These are phyloP conservation scores for Cavia aperea DNA, from an alignment of 2,113 vertebrate genomes.

Conservation along the genomic window DNA sequence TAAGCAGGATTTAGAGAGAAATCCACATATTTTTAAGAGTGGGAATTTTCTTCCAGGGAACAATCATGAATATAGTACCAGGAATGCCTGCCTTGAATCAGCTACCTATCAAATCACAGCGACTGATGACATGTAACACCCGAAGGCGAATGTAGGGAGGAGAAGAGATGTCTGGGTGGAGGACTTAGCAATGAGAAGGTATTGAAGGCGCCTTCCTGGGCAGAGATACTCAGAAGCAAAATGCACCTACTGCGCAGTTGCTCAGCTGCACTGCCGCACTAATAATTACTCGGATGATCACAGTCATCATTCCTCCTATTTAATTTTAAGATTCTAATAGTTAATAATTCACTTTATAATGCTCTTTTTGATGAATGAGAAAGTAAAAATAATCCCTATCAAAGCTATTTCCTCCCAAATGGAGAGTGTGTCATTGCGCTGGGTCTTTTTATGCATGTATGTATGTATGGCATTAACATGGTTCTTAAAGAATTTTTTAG, in stretches of 20 bases:
- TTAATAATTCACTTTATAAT: neutral
- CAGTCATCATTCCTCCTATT: neutral
- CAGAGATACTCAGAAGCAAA: neutral
- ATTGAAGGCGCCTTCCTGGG: neutral
- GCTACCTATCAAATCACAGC: neutral
- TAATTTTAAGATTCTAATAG: neutral
- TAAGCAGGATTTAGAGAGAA: neutral
- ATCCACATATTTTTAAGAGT: neutral
- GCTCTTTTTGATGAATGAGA: neutral
- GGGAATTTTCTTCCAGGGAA: neutral
- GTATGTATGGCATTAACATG: neutral
- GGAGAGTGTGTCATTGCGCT: neutral
- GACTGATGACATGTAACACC: neutral
- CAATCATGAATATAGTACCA: neutral
- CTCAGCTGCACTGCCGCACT: neutral
- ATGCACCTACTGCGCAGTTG: too few relatives aligned
- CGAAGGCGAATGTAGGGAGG: neutral
- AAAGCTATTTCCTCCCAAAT: neutral
- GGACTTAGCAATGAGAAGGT: neutral
- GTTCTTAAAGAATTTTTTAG: neutral
- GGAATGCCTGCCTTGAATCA: neutral
- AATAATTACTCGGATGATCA: neutral
- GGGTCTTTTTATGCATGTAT: neutral
- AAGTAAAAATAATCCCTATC: conserved; percentile 13
- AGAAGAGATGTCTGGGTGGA: neutral